Evolutionary conservation across 2,888 invertebrate genomes (phyloP), one percentile per base, ranked within the genome.

Genomic region (Pyrochroa serraticornis): DNA sequence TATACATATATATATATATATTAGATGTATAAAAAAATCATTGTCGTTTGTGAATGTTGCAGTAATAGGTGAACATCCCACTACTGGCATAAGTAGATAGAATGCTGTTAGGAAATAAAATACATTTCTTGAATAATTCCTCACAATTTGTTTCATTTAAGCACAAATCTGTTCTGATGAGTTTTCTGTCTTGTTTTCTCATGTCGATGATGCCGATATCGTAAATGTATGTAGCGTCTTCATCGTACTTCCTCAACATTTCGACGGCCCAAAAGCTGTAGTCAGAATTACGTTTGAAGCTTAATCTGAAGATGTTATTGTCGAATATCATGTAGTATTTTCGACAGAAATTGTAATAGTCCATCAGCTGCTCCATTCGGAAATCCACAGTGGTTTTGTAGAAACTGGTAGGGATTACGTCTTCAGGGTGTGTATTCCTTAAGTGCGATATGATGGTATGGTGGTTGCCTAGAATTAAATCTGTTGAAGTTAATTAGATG

Each of bases 251-350:
- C 2, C 73, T 71, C 6, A 72, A 62, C 1, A 71, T 60, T 47
- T 75, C 75, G 5, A 71, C 72, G 5, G 72, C 72, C 73, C 74
- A 74, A 52, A 74, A 67, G 44, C 71, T 72, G 47, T 71, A 66
- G 42, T 72, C 71, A 13, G 55, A 64, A 54, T 70, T 62, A 14
- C 71, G 62, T 51, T 70, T 73, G 30, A 69, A 73, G 44, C 66
- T 64, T 59, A 75, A 33, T 52, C 72, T 61, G 48, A 75, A 75
- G 38, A 75, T 69, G 31, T 72, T 59, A 7, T 50, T 50, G 32
- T 59, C 59, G 31, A 53, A 59, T 6, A 59, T 37, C 43, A 59
- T 54, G 3, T 46, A 39, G 32, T 41, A 39, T 10, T 45, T 49
- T 36, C 54, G 59, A 7, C 45, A 38, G 9, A 22, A 45, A 31